Base-by-base conservation (phyloP, 2,797 vertebrate species). In the Chromis chromis region DNA sequence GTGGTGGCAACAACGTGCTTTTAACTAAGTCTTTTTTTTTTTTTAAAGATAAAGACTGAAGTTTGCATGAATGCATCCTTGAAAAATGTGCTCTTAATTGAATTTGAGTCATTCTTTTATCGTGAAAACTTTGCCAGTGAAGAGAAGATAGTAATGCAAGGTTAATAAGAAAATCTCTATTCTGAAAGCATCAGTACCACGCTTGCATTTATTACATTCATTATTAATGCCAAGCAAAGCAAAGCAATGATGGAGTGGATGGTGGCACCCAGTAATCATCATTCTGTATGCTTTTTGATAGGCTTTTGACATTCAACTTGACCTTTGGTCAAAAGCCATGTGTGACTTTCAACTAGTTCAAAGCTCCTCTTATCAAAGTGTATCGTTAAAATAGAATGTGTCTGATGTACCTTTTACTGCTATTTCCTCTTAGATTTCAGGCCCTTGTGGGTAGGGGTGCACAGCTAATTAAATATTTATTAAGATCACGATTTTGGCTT, bases 261-360 rank as follows among this genome's bases (percentile, higher is more conserved):
- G 49, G 79, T 50, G 55, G 56, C 46, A 62, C 42, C 55, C 46
- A 57, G 61, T 44, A 49, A 78, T 79, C 62, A 78, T 79, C 62
- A 80, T 75, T 81, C 52, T 53, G 46, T 40, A 80, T 74, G 74
- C 76, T 62, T 75, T 82, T 70, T 87, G 79, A 82, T 79, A 63
- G 52, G 65, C 57, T 76, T 74, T 65, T 77, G 74, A 87, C 82
- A 86, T 91, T 90, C 46, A 78, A 73, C 61, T 72, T 89, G 85
- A 92, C 91, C 87, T 91, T 89, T 87, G 61, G 74, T 81, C 81
- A 82, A 87, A 86, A 75, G 65, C 65, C 42, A 74, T 10, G 66
- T 57, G 24, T 40, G 36, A 6, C 70, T 86, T 84, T 88, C 21
- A 81, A 81, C 62, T 22, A n/a, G 49, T 78, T 85, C 79, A 86